phyloP scores from a whole-genome alignment of 2,888 invertebrate species.

The Hypsopygia costalis region DNA sequence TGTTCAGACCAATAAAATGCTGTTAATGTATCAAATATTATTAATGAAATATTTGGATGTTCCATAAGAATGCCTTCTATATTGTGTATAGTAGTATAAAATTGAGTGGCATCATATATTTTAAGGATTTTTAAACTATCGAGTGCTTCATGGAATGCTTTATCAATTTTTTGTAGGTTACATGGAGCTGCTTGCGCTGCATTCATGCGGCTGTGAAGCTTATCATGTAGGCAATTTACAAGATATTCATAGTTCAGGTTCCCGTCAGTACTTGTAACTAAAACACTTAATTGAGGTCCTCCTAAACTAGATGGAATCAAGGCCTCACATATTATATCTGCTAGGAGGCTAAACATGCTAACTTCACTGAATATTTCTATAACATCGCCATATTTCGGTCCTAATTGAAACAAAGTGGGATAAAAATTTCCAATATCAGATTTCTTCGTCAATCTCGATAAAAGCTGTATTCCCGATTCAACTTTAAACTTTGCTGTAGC shows the following conservation, averaged over 20 bases:
- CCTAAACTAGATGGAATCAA: conserved; percentile 38
- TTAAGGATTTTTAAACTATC: conserved; percentile 49
- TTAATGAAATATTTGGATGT: conserved; percentile 53
- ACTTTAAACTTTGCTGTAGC: conserved; percentile 44
- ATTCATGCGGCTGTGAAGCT: conserved; percentile 17
- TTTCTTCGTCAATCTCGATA: conserved; percentile 71
- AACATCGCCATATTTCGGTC: conserved; percentile 46
- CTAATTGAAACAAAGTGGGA: conserved; percentile 58
- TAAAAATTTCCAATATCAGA: conserved; percentile 65
- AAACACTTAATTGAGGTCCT: conserved; percentile 45
- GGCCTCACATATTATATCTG: conserved; percentile 54
- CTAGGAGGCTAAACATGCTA: conserved; percentile 38
- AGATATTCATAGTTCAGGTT: conserved; percentile 47
- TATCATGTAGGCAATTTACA: conserved; percentile 30
- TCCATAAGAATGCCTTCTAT: conserved; percentile 58
- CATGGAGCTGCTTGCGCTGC: not conserved
- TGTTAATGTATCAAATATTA: conserved; percentile 65
- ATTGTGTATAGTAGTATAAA: conserved; percentile 59
- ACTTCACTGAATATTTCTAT: conserved; percentile 54
- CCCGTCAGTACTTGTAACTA: conserved; percentile 66
- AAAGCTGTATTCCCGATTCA: conserved; percentile 81
- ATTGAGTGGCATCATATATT: conserved; percentile 61
- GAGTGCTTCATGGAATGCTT: conserved; percentile 29
- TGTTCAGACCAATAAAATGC: conserved; percentile 79
- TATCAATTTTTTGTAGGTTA: conserved; percentile 19